Percentiles rank a stretch among this genome's conserved stretches.
phyloP scores from a whole-genome alignment of 2,888 invertebrate genomes.

The Spisula subtruncata region DNA sequence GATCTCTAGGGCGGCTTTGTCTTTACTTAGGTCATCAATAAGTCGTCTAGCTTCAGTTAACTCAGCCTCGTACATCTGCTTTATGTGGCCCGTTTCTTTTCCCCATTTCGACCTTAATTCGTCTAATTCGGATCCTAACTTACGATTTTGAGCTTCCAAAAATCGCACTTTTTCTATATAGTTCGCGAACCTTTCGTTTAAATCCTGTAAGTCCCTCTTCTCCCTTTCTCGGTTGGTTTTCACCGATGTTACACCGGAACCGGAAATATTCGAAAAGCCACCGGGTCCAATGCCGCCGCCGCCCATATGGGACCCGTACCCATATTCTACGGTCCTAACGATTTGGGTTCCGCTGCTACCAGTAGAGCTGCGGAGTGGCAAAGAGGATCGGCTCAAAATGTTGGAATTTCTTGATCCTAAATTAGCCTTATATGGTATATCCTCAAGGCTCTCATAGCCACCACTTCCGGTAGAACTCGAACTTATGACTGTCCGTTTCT shows the following conservation, averaged over 20 bases:
- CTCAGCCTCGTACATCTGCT: conserved; percentile 88
- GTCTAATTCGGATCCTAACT: conserved; percentile 86
- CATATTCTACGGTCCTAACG: conserved; percentile 78
- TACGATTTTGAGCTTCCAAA: conserved; percentile 88
- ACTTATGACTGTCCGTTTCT: conserved; percentile 82
- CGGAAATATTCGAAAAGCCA: conserved; percentile 81
- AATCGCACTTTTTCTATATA: conserved; percentile 89
- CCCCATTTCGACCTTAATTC: conserved; percentile 86
- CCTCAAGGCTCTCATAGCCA: conserved; percentile 68
- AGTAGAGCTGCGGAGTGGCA: conserved; percentile 67
- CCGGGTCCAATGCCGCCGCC: conserved; percentile 76
- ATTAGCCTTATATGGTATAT: conserved; percentile 78
- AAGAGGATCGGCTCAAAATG: conserved; percentile 73
- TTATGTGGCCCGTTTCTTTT: conserved; percentile 86
- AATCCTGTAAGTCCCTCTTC: conserved; percentile 89
- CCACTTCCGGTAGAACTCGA: conserved; percentile 70
- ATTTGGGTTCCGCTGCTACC: conserved; percentile 73
- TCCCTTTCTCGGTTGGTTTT: conserved; percentile 88
- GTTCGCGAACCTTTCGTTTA: conserved; percentile 89
- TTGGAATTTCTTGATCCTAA: conserved; percentile 75
- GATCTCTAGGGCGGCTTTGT: conserved; percentile 88
- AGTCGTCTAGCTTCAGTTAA: conserved; percentile 88
- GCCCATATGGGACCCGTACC: conserved; percentile 70
- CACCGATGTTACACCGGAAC: conserved; percentile 87
- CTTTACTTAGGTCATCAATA: conserved; percentile 88